Evolutionary conservation across 2,888 invertebrate genomes (phyloP).

Genomic region (Sphaeridia pumilis): DNA sequence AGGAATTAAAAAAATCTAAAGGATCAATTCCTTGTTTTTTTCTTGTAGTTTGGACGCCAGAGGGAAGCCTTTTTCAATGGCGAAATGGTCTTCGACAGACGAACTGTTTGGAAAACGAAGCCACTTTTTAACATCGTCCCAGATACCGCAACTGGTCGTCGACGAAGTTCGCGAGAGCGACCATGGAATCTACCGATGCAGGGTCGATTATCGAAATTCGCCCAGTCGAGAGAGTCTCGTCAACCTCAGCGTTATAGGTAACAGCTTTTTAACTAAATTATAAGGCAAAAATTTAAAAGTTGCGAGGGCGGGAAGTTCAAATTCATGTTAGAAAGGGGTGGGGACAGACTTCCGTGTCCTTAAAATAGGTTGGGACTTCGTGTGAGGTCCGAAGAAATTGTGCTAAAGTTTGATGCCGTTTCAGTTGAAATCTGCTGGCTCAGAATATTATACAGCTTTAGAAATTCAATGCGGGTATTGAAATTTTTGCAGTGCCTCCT

Average conservation of each 20-base stretch:
- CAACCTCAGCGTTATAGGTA: conserved; percentile 35
- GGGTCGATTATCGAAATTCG: conserved; percentile 36
- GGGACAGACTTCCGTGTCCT: no score
- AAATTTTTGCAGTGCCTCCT: conserved; percentile 35
- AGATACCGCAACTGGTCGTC: conserved; percentile 35
- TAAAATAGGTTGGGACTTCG: no score
- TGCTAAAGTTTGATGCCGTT: neutral
- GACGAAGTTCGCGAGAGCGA: conserved; percentile 28
- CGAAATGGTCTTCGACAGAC: conserved; percentile 34
- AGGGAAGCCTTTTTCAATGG: conserved; percentile 33
- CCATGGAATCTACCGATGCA: conserved; percentile 34
- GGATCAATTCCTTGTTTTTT: no score
- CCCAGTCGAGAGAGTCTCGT: conserved; percentile 33
- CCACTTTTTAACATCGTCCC: conserved; percentile 26
- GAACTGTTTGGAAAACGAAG: conserved; percentile 35
- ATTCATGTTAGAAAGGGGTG: no score
- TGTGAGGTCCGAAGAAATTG: no score
- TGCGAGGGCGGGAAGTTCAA: no score
- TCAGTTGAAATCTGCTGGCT: neutral
- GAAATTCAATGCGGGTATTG: no score
- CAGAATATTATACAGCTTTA: neutral
- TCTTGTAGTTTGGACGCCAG: conserved; percentile 34
- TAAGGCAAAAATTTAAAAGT: neutral
- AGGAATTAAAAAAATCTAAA: no score
- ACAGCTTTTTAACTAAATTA: no score